Percentiles rank a stretch among this genome's conserved stretches.
phyloP scores from a whole-genome alignment of 2,113 vertebrate species.

The Vicugna pacos region DNA sequence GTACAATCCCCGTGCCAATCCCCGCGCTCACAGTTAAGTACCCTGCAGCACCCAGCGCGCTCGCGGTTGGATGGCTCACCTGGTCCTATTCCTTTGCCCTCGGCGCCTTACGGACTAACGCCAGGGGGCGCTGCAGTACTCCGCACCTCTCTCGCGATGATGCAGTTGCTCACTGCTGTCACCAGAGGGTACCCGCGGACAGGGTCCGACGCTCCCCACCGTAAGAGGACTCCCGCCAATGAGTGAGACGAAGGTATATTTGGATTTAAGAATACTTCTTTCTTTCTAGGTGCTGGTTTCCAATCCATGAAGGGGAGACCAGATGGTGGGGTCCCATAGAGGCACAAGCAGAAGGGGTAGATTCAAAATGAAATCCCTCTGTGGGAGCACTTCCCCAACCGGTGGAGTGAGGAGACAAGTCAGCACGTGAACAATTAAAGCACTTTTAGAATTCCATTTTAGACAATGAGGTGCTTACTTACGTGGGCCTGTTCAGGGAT shows the following conservation, averaged over 20 bases:
- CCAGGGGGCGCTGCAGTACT: slow-evolving; percentile 66
- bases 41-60: background rate
- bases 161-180: slow-evolving; percentile 39
- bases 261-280: slow-evolving; percentile 15
- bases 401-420: background rate
- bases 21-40: background rate
- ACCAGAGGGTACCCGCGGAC: slow-evolving; percentile 72
- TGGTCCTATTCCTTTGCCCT: background rate
- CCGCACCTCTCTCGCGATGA: background rate
- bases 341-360: background rate
- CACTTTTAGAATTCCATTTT: slow-evolving; percentile 24
- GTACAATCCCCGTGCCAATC: background rate
- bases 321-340: background rate
- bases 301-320: background rate
- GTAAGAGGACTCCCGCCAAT: background rate
- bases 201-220: background rate
- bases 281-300: background rate
- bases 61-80: background rate
- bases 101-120: background rate
- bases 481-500: background rate
- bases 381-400: background rate
- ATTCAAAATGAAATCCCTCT: background rate
- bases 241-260: background rate
- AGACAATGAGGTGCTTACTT: background rate
- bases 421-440: slow-evolving; percentile 76